Conservation (phyloP, 2,797 vertebrate genomes). For the Parotocinclus haroldoi region DNA sequence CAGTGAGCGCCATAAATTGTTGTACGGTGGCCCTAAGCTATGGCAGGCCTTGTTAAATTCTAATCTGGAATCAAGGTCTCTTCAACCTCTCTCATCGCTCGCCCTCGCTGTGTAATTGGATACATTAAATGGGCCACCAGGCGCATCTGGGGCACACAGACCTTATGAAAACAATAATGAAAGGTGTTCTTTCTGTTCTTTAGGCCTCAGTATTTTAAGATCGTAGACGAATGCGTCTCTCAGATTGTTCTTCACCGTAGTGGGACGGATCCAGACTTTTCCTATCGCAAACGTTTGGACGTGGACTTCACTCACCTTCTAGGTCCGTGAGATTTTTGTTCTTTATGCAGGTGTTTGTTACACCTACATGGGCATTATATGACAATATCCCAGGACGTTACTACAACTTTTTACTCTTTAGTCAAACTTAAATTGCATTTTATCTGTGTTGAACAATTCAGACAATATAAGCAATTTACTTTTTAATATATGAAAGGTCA, state of each 20-base stretch:
- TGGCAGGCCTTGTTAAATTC: conserved; percentile 46
- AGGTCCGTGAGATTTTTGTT: conserved; percentile 70
- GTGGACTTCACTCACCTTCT: conserved; percentile 89
- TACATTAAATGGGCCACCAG: conserved; percentile 24
- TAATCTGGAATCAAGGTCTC: conserved; percentile 52
- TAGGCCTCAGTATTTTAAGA: conserved; percentile 95
- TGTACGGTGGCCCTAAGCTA: conserved; percentile 32
- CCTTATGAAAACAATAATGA: conserved; percentile 27
- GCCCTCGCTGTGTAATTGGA: conserved; percentile 29
- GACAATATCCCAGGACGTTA: no score
- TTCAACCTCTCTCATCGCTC: conserved; percentile 30
- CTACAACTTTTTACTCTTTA: no score
- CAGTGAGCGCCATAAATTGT: conserved; percentile 48
- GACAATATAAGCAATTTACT: no score
- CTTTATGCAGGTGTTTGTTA: no score
- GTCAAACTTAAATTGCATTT: no score
- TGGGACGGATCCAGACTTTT: conserved; percentile 93
- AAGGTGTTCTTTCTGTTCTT: conserved; percentile 36
- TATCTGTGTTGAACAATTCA: no score
- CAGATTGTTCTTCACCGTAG: conserved; percentile 94
- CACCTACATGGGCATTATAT: no score
- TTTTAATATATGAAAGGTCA: no score
- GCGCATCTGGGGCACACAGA: background rate
- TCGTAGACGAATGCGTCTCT: conserved; percentile 94
- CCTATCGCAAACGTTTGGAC: conserved; percentile 91